Conservation (phyloP, 2,113 vertebrate genomes). For the Archocentrus centrarchus region DNA sequence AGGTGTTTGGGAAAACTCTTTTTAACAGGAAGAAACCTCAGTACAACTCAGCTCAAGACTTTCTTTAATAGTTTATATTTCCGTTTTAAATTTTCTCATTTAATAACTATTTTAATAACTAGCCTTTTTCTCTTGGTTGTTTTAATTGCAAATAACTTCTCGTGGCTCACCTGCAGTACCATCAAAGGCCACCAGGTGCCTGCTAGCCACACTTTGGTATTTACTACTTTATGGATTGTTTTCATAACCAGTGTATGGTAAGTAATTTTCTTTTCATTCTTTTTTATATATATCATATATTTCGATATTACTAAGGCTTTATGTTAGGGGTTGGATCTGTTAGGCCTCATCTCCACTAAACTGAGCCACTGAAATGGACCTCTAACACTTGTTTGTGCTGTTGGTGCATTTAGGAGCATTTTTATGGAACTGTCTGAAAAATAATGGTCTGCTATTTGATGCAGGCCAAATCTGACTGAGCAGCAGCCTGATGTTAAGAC, state of each 20-base stretch:
- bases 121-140: too few relatives aligned
- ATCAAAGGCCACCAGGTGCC: neutral
- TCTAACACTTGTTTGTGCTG: accelerated
- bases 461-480: neutral
- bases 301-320: neutral
- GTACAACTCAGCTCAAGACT: neutral
- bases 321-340: neutral
- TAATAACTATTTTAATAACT: too few relatives aligned
- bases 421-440: neutral
- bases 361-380: neutral
- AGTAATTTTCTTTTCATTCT: neutral
- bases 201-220: neutral
- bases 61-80: too few relatives aligned
- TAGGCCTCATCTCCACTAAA: neutral
- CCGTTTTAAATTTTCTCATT: too few relatives aligned
- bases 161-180: too few relatives aligned
- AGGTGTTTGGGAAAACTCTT: neutral
- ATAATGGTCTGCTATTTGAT: neutral
- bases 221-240: neutral
- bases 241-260: neutral
- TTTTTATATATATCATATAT: neutral
- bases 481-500: neutral
- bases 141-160: too few relatives aligned
- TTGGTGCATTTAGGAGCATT: neutral
- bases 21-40: too few relatives aligned